These are phyloP conservation scores for Habroteleia sp. DNA, from an alignment of 2,888 invertebrate species.

Conservation along the genomic window DNA sequence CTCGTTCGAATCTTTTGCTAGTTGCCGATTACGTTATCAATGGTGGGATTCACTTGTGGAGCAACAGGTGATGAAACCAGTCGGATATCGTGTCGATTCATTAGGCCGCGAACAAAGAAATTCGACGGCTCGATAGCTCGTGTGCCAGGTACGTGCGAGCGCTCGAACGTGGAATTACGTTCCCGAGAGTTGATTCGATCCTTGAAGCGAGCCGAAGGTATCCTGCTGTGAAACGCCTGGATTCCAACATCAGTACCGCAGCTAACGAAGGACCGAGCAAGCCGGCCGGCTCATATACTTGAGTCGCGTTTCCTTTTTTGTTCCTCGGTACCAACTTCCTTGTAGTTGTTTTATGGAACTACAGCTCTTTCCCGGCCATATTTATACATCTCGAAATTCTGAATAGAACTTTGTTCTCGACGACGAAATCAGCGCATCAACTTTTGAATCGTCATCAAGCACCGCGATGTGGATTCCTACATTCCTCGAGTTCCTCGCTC, in stretches of 20 bases:
- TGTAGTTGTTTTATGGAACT: conserved; percentile 61
- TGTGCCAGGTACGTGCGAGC: conserved; percentile 35
- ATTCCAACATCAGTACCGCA: conserved; percentile 77
- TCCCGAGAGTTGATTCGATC: conserved; percentile 44
- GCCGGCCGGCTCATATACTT: conserved; percentile 52
- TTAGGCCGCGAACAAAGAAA: conserved; percentile 36
- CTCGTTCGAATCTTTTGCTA: background rate
- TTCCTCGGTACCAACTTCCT: conserved; percentile 57
- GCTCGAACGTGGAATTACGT: conserved; percentile 48
- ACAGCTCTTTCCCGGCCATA: conserved; percentile 54
- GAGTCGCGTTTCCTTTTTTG: conserved; percentile 57
- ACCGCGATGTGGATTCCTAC: conserved; percentile 7
- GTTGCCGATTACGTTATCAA: background rate
- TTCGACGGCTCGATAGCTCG: conserved; percentile 37
- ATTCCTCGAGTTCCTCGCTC: conserved; percentile 32
- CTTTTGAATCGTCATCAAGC: conserved; percentile 50
- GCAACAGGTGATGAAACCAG: conserved; percentile 24
- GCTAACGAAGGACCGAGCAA: conserved; percentile 76
- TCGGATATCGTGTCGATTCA: conserved; percentile 35
- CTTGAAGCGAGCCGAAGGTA: conserved; percentile 67
- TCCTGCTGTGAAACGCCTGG: conserved; percentile 78
- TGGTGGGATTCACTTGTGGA: background rate
- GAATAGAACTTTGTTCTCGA: conserved; percentile 51
- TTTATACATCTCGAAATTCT: conserved; percentile 55
- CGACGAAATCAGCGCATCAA: conserved; percentile 48